These are phyloP conservation scores for Variabilichromis moorii DNA, from an alignment of 2,113 vertebrate species.

Conservation along the genomic window DNA sequence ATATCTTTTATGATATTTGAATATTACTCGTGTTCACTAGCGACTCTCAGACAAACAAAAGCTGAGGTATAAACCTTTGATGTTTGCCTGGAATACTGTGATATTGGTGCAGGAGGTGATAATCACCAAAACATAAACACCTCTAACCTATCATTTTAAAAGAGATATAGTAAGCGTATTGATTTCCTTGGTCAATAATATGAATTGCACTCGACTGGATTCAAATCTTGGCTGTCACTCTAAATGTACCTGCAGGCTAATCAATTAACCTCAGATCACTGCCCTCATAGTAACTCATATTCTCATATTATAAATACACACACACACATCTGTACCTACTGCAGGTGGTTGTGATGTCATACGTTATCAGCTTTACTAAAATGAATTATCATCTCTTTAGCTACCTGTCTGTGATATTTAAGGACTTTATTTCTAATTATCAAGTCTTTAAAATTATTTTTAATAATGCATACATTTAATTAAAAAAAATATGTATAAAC, in stretches of 20 bases:
- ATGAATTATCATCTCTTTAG: background rate
- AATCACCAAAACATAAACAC: background rate
- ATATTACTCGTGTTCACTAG: background rate
- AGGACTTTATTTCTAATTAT: background rate
- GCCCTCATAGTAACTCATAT: background rate
- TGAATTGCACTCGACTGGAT: background rate
- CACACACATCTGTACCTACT: background rate
- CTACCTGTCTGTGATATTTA: background rate
- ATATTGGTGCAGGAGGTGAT: background rate
- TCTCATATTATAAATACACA: background rate
- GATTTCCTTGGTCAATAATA: background rate
- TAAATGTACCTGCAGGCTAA: background rate
- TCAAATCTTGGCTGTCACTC: background rate
- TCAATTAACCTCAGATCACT: background rate
- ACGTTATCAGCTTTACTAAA: background rate
- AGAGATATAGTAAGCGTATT: background rate
- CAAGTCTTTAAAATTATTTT: background rate
- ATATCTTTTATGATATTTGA: background rate
- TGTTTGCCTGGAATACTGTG: background rate
- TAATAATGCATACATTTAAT: background rate
- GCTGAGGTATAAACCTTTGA: background rate
- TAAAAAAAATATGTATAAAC: accelerated
- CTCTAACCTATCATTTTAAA: background rate
- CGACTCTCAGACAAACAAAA: background rate
- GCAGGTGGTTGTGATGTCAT: background rate